These are phyloP conservation scores for Linepithema humile DNA, from an alignment of 1,140 invertebrate species.

Conservation along the genomic window DNA sequence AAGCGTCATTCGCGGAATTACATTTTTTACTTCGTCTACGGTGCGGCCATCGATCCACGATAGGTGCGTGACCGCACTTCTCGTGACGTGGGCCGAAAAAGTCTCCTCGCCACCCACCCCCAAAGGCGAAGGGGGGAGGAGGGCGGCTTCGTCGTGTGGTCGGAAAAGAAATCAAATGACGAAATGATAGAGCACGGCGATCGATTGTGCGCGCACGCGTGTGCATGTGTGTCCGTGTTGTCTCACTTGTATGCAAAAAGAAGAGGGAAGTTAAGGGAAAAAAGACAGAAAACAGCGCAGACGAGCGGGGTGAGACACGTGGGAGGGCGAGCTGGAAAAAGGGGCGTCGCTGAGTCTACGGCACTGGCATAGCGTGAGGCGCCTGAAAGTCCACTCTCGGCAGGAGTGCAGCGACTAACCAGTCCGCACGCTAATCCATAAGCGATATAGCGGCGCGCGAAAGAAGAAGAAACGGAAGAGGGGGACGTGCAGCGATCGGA, in stretches of 20 bases:
- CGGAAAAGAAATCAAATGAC: constrained; percentile 54
- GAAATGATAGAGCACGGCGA: constrained; percentile 62
- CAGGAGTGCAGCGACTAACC: constrained; percentile 64
- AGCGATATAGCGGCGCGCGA: constrained; percentile 32
- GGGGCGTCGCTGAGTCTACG: constrained; percentile 70
- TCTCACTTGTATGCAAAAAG: constrained; percentile 11
- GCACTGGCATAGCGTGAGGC: constrained; percentile 72
- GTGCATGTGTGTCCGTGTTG: neutral
- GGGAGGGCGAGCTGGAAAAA: constrained; percentile 38
- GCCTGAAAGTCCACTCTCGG: constrained; percentile 71
- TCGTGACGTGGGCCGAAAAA: constrained; percentile 64
- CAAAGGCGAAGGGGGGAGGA: constrained; percentile 8
- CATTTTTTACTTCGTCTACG: constrained; percentile 1
- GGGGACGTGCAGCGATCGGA: neutral
- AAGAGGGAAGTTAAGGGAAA: neutral
- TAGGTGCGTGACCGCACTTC: constrained; percentile 60
- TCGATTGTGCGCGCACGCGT: constrained; percentile 18
- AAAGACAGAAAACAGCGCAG: constrained; percentile 1
- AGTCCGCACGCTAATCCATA: constrained; percentile 60
- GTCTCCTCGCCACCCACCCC: constrained; percentile 18
- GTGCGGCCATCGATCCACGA: constrained; percentile 15
- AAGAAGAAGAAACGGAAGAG: neutral
- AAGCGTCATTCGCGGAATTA: constrained; percentile 3
- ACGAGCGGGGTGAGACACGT: neutral
- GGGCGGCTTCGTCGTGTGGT: constrained; percentile 7